phyloP scores from a whole-genome alignment of 2,888 invertebrate species.

The Brachyopa scutellaris region DNA sequence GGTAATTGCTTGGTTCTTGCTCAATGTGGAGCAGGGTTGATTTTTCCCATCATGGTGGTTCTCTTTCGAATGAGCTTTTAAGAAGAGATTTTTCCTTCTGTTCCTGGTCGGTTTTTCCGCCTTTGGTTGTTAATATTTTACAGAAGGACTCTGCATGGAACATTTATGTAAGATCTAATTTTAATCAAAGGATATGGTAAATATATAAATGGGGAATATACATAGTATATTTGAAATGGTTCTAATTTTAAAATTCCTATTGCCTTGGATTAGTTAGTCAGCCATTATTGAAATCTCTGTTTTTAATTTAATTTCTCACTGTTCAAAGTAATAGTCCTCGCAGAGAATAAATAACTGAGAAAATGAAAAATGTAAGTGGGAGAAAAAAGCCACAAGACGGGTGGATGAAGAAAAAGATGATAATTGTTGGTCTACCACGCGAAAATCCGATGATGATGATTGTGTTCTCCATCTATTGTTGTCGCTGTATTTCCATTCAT shows the following conservation, averaged over 20 bases:
- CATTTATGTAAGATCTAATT: too few species aligned
- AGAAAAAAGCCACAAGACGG: constrained; percentile 11
- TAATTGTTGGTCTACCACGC: constrained; percentile 47
- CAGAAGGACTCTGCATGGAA: too few species aligned
- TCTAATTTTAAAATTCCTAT: constrained; percentile 37
- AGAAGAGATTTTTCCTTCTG: too few species aligned
- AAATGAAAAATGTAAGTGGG: constrained; percentile 16
- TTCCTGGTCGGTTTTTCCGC: too few species aligned
- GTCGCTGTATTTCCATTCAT: neutral
- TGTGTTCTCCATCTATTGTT: constrained; percentile 16
- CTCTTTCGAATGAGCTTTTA: too few species aligned
- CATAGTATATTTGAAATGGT: constrained; percentile 5
- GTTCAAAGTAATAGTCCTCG: constrained; percentile 22
- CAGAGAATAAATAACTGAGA: constrained; percentile 22
- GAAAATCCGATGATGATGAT: constrained; percentile 51
- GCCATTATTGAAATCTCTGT: constrained; percentile 32
- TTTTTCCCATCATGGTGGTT: too few species aligned
- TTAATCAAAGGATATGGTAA: too few species aligned
- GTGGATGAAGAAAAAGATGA: constrained; percentile 10
- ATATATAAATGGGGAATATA: too few species aligned
- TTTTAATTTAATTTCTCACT: constrained; percentile 34
- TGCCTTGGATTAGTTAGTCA: constrained; percentile 25
- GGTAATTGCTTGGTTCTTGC: too few species aligned
- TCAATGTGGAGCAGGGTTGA: too few species aligned
- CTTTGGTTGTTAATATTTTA: too few species aligned